Base-by-base conservation (phyloP, 2,888 invertebrate genomes). In the Campopleginae sp. region DNA sequence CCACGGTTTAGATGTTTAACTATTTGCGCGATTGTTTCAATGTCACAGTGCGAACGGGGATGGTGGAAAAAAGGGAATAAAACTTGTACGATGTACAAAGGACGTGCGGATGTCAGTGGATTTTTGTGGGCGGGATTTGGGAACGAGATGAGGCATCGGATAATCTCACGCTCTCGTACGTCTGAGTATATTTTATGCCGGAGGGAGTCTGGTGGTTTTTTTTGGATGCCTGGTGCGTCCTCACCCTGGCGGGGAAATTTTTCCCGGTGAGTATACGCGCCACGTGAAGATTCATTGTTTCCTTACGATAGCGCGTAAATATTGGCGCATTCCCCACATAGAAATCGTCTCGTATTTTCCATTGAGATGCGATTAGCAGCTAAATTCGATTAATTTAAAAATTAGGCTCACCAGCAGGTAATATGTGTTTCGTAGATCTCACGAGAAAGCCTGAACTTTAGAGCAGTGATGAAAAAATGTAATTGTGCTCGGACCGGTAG, bases 161-260 rank as follows among this genome's bases (percentile, higher is more conserved):
- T 87, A 85, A 88, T 85, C 86, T 79, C 78, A 66, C 70, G 63
- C 82, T 76, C 70, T 31, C 74, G 78, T 65, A 38, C 72, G 70
- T 72, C 82, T 82, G 87, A 83, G 83, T 86, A 86, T 84, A 86
- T 82, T 88, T 83, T 80, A 87, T 80, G 80, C 87, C 78, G 65
- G 79, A 78, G 86, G 87, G 82, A 75, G 85, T 70, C 76, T 63
- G 51, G 71, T 63, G 51, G 42, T 42, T 7, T 77, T 17, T n/a
- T 14, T 23, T 42, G 33, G 14, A 12, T 42, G 46, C 1, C 33
- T 61, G 8, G 7, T 33, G 46, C 14, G 12, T 48, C 12, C 27
- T 84, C 65, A 66, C 77, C 80, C 61, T 66, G 65, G 72, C 77
- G 77, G 81, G 81, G 70, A 70, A 42, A 70, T 70, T 70, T 42